These are phyloP conservation scores for Taenaris catops DNA, from an alignment of 2,888 invertebrate species.

Conservation along the genomic window DNA sequence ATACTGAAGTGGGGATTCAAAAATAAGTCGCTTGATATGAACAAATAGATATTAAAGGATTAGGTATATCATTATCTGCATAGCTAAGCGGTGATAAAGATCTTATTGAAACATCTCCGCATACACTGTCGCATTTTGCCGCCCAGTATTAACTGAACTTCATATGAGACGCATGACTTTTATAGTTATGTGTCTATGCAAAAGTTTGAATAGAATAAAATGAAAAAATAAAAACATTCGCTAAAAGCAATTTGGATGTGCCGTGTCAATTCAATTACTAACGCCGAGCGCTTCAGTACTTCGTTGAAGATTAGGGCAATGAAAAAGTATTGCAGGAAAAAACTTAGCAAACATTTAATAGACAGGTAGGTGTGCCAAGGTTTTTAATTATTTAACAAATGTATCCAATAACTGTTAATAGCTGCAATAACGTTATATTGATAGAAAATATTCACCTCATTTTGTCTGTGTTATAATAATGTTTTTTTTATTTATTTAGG, in stretches of 20 bases:
- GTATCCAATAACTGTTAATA: no score
- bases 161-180: constrained; percentile 26
- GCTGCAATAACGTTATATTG: no score
- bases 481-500: no score
- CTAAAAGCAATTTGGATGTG: constrained; percentile 45
- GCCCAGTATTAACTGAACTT: constrained; percentile 18
- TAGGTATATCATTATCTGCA: constrained; percentile 31
- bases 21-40: constrained; percentile 33
- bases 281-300: constrained; percentile 37
- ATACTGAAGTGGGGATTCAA: constrained; percentile 34
- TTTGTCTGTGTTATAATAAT: no score
- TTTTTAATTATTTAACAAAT: no score
- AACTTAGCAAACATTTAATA: constrained; percentile 41
- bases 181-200: constrained; percentile 18
- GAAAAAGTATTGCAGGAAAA: constrained; percentile 55
- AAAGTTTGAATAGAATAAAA: constrained; percentile 30
- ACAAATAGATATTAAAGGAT: constrained; percentile 43
- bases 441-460: no score
- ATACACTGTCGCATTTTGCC: constrained; percentile 29
- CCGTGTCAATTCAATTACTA: constrained; percentile 49
- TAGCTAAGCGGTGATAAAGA: constrained; percentile 8
- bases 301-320: constrained; percentile 51
- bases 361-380: constrained; percentile 39
- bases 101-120: constrained; percentile 22
- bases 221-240: constrained; percentile 40